phyloP scores from a whole-genome alignment of 2,113 vertebrate genomes.

The Pelecanoides urinatrix region DNA sequence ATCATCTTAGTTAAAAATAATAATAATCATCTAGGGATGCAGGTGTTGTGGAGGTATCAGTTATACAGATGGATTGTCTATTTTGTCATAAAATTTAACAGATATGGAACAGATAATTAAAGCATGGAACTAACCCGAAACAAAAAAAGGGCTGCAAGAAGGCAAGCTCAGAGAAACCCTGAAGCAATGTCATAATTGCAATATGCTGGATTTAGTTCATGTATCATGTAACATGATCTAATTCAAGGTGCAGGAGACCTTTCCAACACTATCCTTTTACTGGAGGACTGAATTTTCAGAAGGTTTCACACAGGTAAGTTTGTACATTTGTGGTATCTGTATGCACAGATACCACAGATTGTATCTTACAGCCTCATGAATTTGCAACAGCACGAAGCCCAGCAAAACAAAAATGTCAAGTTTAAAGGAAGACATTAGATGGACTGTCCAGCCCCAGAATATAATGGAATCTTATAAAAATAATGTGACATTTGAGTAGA shows the following conservation, averaged over 20 bases:
- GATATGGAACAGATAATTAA: neutral
- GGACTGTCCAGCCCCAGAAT: neutral
- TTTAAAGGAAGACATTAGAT: neutral
- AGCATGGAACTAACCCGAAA: neutral
- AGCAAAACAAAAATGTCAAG: neutral
- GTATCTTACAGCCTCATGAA: neutral
- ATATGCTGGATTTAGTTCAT: neutral
- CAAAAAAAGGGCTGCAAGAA: neutral
- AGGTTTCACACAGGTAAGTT: neutral
- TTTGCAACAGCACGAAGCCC: neutral
- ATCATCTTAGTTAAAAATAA: neutral
- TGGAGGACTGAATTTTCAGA: neutral
- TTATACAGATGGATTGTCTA: neutral
- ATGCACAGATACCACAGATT: neutral
- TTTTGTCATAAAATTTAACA: neutral
- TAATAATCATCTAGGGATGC: neutral
- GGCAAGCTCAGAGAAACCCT: neutral
- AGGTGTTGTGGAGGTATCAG: neutral
- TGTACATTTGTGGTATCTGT: neutral
- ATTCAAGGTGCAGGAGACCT: neutral
- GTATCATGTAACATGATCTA: neutral
- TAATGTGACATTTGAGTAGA: neutral
- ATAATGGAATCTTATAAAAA: neutral
- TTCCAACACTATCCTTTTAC: neutral
- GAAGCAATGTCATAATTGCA: neutral